Evolutionary conservation across 2,888 invertebrate genomes (phyloP).

Genomic region (Leptogaster cylindrica): DNA sequence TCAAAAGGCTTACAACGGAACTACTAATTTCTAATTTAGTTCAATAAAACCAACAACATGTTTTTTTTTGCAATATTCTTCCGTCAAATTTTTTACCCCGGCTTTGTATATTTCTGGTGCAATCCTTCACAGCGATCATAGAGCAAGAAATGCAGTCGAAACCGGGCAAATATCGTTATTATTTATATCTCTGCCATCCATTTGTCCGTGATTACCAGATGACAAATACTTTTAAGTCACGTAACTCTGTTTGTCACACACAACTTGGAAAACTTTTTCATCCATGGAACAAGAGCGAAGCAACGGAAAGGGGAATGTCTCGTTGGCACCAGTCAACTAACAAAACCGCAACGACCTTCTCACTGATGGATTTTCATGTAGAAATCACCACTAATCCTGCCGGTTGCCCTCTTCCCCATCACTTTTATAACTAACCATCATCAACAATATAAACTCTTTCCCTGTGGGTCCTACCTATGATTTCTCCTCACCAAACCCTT

Average conservation of each 20-base stretch:
- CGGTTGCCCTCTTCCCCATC: not conserved
- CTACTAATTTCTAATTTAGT: no score
- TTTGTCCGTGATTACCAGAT: conserved; percentile 35
- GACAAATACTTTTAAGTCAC: conserved; percentile 43
- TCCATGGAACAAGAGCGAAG: no score
- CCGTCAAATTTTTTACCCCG: no score
- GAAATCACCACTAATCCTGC: conserved; percentile 1
- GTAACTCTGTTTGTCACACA: conserved; percentile 39
- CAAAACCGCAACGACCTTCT: conserved; percentile 33
- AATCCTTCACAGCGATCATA: no score
- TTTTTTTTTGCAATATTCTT: no score
- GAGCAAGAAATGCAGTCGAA: no score
- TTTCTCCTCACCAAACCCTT: not conserved
- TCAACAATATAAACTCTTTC: conserved; percentile 6
- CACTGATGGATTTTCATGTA: conserved; percentile 34
- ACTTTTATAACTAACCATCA: conserved; percentile 31
- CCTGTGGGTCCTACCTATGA: not conserved
- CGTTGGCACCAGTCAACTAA: conserved; percentile 21
- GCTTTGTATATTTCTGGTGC: no score
- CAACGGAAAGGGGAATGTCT: conserved; percentile 16
- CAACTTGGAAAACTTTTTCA: conserved; percentile 18
- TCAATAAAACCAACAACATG: no score
- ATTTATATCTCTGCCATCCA: conserved; percentile 31
- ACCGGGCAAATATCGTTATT: no score
- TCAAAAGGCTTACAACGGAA: no score